Evolutionary conservation across 2,888 invertebrate genomes (phyloP), one percentile per base, ranked within the genome.

Genomic region (Fragum whitleyi): DNA sequence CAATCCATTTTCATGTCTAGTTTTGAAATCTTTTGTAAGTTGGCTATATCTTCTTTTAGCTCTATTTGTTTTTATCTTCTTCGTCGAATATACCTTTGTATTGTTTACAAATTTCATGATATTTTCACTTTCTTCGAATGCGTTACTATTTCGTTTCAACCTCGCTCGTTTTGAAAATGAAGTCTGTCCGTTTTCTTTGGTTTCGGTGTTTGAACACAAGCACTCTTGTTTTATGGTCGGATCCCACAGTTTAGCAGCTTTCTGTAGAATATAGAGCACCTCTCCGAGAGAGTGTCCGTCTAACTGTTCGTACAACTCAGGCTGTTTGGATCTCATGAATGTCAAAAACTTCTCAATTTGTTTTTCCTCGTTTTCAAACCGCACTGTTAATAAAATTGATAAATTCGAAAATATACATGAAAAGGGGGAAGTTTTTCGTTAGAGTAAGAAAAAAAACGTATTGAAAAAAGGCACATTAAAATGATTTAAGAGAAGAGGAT

Each of bases 321-420:
- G 89, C 61, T 87, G 85, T 47, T 83, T 77, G 23, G 74, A 57
- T 55, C 81, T 80, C 73, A 89, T 79, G 77, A 87, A 85, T 2
- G 76, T 72, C 16, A 88, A 81, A 55, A 90, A 90, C 26, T 86
- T 77, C 67, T 81, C 68, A n/a, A 90, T 68, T 67, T 89, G 89
- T 14, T 79, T 74, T 61, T 89, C 90, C 61, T 90, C 89, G 59
- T 89, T 88, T 61, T 90, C 89, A 77, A 89, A 90, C 16, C 89
- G 86, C 62, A 86, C 90, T 90, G 86, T n/a, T n/a, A n/a, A n/a
- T n/a, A n/a, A n/a, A n/a, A n/a, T n/a, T n/a, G n/a, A n/a, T n/a
- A n/a, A n/a, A n/a, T n/a, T n/a, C n/a, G n/a, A n/a, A 69, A 86
- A 85, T 26, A 72, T 47, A 68, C 14, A 39, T 39, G 6, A 39